Evolutionary conservation across 2,888 invertebrate genomes (phyloP).

Genomic region (Ephialtes manifestator): DNA sequence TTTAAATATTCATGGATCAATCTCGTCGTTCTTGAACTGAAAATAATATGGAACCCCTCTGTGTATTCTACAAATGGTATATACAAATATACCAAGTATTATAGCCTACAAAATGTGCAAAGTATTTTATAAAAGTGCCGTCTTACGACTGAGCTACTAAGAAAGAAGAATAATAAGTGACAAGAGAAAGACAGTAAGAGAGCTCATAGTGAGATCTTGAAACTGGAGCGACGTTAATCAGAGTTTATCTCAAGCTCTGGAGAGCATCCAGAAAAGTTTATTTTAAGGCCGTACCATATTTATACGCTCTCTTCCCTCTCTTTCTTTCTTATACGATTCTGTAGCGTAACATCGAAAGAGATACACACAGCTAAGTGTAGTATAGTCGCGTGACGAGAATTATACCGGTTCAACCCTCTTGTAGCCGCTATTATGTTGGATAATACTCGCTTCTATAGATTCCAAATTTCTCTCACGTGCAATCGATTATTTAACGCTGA

Average conservation of each 20-base stretch:
- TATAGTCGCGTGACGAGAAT: constrained; percentile 20
- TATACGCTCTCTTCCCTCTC: constrained; percentile 18
- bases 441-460: not conserved
- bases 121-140: not conserved
- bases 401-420: constrained; percentile 9
- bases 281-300: constrained; percentile 57
- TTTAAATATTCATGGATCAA: not conserved
- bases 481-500: constrained; percentile 56
- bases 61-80: not conserved
- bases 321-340: not conserved
- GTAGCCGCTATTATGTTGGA: not conserved
- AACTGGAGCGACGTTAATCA: constrained; percentile 61
- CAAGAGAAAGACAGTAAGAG: not conserved
- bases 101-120: not conserved
- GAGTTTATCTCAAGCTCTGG: constrained; percentile 58
- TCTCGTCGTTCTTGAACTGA: not conserved
- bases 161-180: constrained; percentile 20
- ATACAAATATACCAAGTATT: not conserved
- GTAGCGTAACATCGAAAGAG: not conserved
- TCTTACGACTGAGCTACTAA: not conserved
- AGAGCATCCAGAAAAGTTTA: constrained; percentile 63
- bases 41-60: not conserved
- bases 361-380: not conserved
- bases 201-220: constrained; percentile 41
- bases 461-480: constrained; percentile 43